Base-by-base conservation (phyloP, 2,113 vertebrate genomes). In the Eptesicus fuscus region DNA sequence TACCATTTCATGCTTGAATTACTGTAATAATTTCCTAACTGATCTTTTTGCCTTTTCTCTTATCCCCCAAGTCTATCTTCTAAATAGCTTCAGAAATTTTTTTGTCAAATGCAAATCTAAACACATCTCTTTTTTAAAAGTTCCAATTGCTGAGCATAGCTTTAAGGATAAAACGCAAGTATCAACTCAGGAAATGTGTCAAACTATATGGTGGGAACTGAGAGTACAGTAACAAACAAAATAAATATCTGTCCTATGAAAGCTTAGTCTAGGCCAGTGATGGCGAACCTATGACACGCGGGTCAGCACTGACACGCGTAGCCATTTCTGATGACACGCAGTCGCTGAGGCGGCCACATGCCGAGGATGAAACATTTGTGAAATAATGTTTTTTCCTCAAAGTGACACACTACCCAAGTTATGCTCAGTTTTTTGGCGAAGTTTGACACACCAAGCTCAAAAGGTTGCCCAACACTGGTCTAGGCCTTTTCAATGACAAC, bases 51-150 rank as follows among this genome's bases (percentile, higher is more conserved):
- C 30, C 25, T 49, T 63, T 76, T 78, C n/a, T 63, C 42, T 83
- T 47, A 84, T 35, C 10, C n/a, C 17, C 22, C 5, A 28, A 65
- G 71, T 51, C 40, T 69, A 73, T 22, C 44, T 77, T 77, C 22
- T 32, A n/a, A 25, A 37, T 23, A 83, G 18, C 25, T 78, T n/a
- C 13, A 63, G 17, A 44, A 25, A 83, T 49, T 40, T 53, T 89
- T 91, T 14, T 85, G 2, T 47, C 91, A 95, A 87, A 92, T 69
- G 18, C 35, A 65, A 63, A 80, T 44, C 73, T 92, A 25, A 94
- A 82, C 67, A 18, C 7, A 47, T 59, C 23, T 59, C 56, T 61
- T 23, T 25, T 61, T 28, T 28, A 61, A 61, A 61, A 61, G 82
- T 3, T 84, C 67, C 23, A 51, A 32, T 77, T 35, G 18, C 30